These are phyloP conservation scores for Pyrgilauda ruficollis DNA, from an alignment of 2,113 vertebrate species.

Conservation along the genomic window DNA sequence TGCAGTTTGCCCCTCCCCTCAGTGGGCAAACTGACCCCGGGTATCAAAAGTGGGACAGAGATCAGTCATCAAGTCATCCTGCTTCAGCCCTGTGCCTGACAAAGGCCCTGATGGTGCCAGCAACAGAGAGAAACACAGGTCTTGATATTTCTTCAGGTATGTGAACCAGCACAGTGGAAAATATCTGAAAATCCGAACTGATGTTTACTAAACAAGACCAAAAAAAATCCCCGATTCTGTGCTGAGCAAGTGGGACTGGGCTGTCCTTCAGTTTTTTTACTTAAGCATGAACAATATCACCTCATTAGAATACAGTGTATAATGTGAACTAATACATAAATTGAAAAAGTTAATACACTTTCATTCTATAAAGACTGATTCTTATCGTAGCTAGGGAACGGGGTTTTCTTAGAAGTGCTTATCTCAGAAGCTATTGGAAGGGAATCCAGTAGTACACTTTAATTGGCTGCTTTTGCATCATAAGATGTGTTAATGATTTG, in stretches of 20 bases:
- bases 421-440: neutral
- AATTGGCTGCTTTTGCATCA: conserved; percentile 40
- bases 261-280: neutral
- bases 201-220: accelerated
- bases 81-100: neutral
- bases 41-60: neutral
- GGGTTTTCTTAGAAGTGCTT: neutral
- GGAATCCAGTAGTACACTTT: neutral
- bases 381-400: neutral
- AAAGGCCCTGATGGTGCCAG: neutral
- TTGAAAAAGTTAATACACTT: neutral
- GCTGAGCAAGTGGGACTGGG: neutral
- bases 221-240: neutral
- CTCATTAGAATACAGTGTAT: neutral
- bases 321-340: neutral
- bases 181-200: neutral
- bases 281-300: neutral
- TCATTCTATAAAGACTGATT: neutral
- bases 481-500: conserved; percentile 35
- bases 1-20: neutral
- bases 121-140: neutral
- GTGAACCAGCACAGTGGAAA: neutral
- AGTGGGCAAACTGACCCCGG: accelerated
- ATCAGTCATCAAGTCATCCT: neutral
- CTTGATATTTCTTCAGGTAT: neutral